Percentiles rank a stretch among this genome's conserved stretches.
These are phyloP conservation scores for Chrysomallon squamiferum DNA, from an alignment of 1,140 invertebrate species.

Conservation along the genomic window DNA sequence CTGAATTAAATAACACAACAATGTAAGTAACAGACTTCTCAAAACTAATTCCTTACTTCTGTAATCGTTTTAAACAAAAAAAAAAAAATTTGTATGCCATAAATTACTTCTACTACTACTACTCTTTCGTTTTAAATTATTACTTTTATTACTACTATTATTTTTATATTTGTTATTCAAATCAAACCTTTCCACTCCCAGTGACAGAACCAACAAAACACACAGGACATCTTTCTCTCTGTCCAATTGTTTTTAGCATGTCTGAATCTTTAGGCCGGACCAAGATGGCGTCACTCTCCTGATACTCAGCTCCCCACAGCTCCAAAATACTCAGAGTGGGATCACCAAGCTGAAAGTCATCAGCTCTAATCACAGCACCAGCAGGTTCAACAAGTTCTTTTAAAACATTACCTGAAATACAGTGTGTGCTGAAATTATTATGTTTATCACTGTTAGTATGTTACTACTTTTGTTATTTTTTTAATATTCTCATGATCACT, in stretches of 20 bases:
- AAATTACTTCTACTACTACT: too few relatives aligned
- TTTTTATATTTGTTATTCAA: too few relatives aligned
- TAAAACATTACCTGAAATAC: slow-evolving; percentile 83
- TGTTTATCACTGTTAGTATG: not conserved
- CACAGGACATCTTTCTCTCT: slow-evolving; percentile 89
- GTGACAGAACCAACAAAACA: slow-evolving; percentile 93
- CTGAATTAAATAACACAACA: too few relatives aligned
- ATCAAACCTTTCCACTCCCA: slow-evolving; percentile 81
- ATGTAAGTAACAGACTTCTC: too few relatives aligned
- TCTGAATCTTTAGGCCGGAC: slow-evolving; percentile 70
- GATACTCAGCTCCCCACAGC: slow-evolving; percentile 98
- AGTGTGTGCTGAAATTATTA: too few relatives aligned
- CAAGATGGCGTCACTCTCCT: slow-evolving; percentile 92
- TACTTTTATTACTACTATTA: too few relatives aligned
- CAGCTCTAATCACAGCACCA: slow-evolving; percentile 89
- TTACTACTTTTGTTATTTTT: too few relatives aligned
- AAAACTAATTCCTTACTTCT: too few relatives aligned
- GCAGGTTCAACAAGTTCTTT: slow-evolving; percentile 95
- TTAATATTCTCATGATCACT: too few relatives aligned
- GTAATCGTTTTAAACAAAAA: too few relatives aligned
- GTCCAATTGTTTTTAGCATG: slow-evolving; percentile 77
- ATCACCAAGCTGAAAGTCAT: slow-evolving; percentile 88
- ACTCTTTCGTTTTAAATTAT: too few relatives aligned
- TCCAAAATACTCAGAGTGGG: slow-evolving; percentile 91
- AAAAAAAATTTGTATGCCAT: too few relatives aligned